Conservation (phyloP, 2,888 invertebrate genomes). For the Fissipunctia ypsillon region DNA sequence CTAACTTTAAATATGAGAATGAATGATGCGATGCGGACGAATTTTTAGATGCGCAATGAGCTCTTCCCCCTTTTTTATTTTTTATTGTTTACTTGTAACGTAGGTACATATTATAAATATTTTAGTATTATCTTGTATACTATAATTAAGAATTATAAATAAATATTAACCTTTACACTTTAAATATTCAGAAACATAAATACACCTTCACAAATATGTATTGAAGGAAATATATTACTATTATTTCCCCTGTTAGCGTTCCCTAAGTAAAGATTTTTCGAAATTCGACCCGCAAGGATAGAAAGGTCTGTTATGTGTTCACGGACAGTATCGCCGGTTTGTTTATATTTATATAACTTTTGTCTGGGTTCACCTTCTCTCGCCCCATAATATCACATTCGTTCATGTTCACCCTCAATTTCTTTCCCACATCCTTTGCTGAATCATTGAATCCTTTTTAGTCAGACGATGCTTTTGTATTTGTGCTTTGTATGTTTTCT, state of each 20-base stretch:
- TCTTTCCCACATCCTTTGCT: constrained; percentile 57
- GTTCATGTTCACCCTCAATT: constrained; percentile 58
- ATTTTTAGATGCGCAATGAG: no score
- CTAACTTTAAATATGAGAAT: constrained; percentile 18
- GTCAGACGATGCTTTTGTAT: constrained; percentile 17
- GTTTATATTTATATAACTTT: constrained; percentile 63
- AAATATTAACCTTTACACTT: no score
- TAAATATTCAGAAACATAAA: constrained; percentile 21
- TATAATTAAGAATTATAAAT: no score
- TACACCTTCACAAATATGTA: constrained; percentile 14
- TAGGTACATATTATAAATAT: no score
- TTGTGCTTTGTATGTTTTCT: not conserved
- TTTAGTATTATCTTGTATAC: no score
- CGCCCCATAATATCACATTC: constrained; percentile 61
- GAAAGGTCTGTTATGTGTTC: constrained; percentile 66
- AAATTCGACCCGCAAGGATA: constrained; percentile 64
- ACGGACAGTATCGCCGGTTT: constrained; percentile 53
- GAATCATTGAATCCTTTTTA: constrained; percentile 60
- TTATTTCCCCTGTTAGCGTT: constrained; percentile 47
- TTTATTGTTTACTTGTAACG: no score
- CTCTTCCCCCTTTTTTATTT: no score
- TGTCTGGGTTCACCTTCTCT: constrained; percentile 48
- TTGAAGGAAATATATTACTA: constrained; percentile 43
- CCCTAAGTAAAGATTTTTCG: constrained; percentile 64
- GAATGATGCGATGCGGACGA: no score